Percentiles rank a stretch among this genome's conserved stretches.
phyloP scores from a whole-genome alignment of 2,797 vertebrate genomes.

The Fundulus diaphanus region DNA sequence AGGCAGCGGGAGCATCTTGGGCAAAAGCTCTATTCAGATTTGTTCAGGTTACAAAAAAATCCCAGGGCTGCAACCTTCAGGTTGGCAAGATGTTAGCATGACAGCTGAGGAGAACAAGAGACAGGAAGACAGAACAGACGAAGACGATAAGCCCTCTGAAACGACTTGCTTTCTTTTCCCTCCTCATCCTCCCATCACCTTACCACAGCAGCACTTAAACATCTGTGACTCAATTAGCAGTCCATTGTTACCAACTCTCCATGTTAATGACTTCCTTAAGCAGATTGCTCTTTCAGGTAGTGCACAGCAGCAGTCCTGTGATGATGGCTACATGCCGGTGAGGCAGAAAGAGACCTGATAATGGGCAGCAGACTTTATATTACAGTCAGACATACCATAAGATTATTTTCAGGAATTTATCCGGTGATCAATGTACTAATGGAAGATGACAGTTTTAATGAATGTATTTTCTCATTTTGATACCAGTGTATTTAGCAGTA shows the following conservation, averaged over 20 bases:
- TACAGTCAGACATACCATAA: not conserved
- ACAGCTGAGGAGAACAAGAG: conserved; percentile 51
- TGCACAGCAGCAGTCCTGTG: not conserved
- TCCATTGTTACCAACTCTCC: not conserved
- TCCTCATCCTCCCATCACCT: not conserved
- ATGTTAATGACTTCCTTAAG: conserved; percentile 1
- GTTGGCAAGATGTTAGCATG: too few species aligned
- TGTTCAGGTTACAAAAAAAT: conserved; percentile 56
- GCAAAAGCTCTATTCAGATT: conserved; percentile 44
- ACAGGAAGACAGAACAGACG: conserved; percentile 56
- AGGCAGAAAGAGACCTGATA: not conserved
- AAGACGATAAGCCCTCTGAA: conserved; percentile 2
- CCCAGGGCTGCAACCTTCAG: not conserved
- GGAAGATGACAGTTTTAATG: not conserved
- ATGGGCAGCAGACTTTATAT: not conserved
- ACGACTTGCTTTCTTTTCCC: conserved; percentile 26
- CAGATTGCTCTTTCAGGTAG: conserved; percentile 1
- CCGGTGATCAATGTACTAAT: not conserved
- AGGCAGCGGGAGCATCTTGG: not conserved
- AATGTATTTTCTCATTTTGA: not conserved
- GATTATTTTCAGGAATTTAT: not conserved
- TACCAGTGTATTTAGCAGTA: not conserved
- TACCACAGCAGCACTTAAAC: not conserved
- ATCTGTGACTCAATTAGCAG: not conserved
- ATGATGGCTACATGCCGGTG: conserved; percentile 5